Evolutionary conservation across 2,888 invertebrate genomes (phyloP).

Genomic region (Mesorhabditis spiculigera): DNA sequence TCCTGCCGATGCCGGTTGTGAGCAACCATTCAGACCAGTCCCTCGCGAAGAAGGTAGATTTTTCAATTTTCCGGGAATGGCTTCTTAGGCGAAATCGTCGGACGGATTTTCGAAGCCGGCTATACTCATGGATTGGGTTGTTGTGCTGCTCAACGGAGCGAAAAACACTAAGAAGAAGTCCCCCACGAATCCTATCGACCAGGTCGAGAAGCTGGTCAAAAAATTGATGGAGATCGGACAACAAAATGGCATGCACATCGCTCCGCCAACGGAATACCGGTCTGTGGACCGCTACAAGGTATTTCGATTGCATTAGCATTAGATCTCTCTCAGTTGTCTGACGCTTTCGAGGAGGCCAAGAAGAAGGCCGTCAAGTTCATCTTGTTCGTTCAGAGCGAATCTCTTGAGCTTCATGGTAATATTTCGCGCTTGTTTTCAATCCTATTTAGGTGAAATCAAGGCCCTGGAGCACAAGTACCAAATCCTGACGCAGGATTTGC

Average conservation of each 20-base stretch:
- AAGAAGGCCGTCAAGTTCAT: conserved; percentile 1
- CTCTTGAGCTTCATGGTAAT: not conserved
- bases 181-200: no score
- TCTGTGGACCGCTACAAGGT: no score
- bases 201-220: no score
- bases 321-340: not conserved
- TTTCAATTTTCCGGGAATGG: not conserved
- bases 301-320: no score
- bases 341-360: not conserved
- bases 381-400: not conserved
- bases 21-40: no score
- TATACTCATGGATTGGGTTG: not conserved
- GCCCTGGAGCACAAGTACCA: conserved; percentile 19
- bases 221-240: no score
- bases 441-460: conserved; percentile 10
- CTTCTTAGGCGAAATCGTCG: not conserved
- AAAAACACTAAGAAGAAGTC: not conserved
- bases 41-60: no score
- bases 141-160: not conserved
- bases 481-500: conserved; percentile 18
- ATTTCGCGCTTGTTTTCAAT: not conserved
- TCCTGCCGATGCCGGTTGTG: no score
- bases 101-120: conserved; percentile 5
- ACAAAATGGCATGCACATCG: not conserved
- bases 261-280: no score